Evolutionary conservation across 1,140 invertebrate genomes (phyloP).

Genomic region (Cotesia vestalis): DNA sequence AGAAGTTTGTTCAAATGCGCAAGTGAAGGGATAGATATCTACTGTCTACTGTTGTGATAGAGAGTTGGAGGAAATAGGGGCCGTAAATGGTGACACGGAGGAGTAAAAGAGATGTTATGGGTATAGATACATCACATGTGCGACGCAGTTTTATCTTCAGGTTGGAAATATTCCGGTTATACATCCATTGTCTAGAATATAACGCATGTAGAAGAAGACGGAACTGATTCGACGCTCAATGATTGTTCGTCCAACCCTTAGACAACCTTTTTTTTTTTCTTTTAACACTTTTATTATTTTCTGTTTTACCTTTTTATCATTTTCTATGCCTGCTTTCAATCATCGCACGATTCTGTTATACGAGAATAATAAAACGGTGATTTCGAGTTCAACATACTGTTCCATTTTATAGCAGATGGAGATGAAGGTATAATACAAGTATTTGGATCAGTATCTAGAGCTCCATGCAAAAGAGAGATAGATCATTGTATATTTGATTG

Average conservation of each 20-base stretch:
- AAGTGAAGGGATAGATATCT: too few species aligned
- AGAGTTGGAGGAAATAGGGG: too few species aligned
- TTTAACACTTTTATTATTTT: background rate
- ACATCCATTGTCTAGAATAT: conserved; percentile 26
- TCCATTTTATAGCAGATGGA: too few species aligned
- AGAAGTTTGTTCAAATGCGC: too few species aligned
- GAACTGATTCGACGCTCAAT: conserved; percentile 28
- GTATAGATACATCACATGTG: too few species aligned
- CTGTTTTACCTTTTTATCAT: background rate
- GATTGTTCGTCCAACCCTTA: conserved; percentile 18
- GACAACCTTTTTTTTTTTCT: conserved; percentile 4
- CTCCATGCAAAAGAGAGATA: too few species aligned
- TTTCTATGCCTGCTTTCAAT: conserved; percentile 11
- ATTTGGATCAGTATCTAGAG: too few species aligned
- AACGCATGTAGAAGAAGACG: conserved; percentile 11
- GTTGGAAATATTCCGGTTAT: conserved; percentile 22
- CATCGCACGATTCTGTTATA: conserved; percentile 6
- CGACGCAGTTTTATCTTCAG: conserved; percentile 11
- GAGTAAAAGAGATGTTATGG: too few species aligned
- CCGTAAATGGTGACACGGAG: too few species aligned
- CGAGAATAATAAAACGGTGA: conserved; percentile 5
- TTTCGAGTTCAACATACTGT: background rate
- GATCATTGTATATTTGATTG: too few species aligned
- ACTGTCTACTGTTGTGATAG: too few species aligned
- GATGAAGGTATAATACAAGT: too few species aligned